Evolutionary conservation across 2,888 invertebrate species (phyloP), one percentile per base, ranked within the genome.

Genomic region (Drosophila siamana): DNA sequence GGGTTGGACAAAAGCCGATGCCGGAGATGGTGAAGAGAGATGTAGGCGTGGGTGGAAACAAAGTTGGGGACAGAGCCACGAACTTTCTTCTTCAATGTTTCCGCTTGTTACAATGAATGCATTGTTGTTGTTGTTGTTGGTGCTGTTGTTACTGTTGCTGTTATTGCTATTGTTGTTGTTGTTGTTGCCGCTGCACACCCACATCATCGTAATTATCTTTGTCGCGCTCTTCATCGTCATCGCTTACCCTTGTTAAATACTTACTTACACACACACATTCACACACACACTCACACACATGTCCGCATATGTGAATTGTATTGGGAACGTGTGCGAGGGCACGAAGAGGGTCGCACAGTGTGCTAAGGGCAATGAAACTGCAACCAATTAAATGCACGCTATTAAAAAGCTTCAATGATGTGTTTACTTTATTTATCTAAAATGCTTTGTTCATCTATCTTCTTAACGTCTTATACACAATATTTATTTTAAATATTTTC

Each of bases 1-100:
- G 47, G 16, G 16, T 52, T 36, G 68, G 51, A 75, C 84, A 86
- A 86, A 82, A 41, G 71, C 8, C 9, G 30, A 16, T 61, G 19
- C 11, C 13, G 41, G 44, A 48, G 40, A 38, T 44, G 50, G 51
- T n/a, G 33, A 33, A 51, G 48, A 51, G 48, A 59, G 69, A 59
- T 59, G 62, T 51, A 11, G 62, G 55, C 57, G 66, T 60, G 63
- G 73, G 63, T 57, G 74, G 44, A 60, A 41, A 46, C 56, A 51
- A 41, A 43, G 19, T 63, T 57, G 74, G 59, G 38, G 73, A 66
- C 68, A 51, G 75, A 46, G 75, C 41, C 79, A 65, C 72, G 36
- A 82, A 82, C 82, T 82, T 82, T 82, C 80, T 80, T 80, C 83
- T 74, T 72, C 75, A 68, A 70, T 70, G 69, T 88, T 64, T 78